Conservation (phyloP, 1,140 invertebrate species). For the Drosophila pruinosa region DNA sequence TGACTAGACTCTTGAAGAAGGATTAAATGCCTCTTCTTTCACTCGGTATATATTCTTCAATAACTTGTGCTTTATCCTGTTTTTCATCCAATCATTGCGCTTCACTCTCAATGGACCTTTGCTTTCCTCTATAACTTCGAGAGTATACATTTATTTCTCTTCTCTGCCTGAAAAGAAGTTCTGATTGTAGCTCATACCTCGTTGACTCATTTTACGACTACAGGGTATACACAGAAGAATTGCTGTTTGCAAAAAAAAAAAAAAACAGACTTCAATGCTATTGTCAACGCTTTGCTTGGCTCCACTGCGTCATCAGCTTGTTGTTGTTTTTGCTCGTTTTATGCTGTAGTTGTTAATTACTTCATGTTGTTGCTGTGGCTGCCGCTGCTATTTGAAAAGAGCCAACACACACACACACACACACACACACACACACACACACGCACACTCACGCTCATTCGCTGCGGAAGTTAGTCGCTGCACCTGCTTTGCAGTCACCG, state of each 20-base stretch:
- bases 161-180: too few relatives aligned
- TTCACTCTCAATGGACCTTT: too few relatives aligned
- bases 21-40: too few relatives aligned
- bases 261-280: conserved; percentile 59
- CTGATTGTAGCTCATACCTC: too few relatives aligned
- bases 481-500: conserved; percentile 66
- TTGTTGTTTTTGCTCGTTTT: conserved; percentile 39
- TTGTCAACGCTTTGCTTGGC: conserved; percentile 74
- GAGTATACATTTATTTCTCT: too few relatives aligned
- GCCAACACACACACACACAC: conserved; percentile 29
- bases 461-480: conserved; percentile 76
- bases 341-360: conserved; percentile 75
- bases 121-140: too few relatives aligned
- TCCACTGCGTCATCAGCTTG: conserved; percentile 49
- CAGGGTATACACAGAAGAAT: conserved; percentile 16
- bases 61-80: too few relatives aligned
- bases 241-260: conserved; percentile 30
- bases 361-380: conserved; percentile 73
- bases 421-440: background rate
- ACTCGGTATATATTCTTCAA: too few relatives aligned
- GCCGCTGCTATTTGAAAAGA: conserved; percentile 57
- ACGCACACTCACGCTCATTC: conserved; percentile 35
- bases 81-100: too few relatives aligned
- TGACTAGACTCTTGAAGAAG: too few relatives aligned
- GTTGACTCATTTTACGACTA: background rate